phyloP scores from a whole-genome alignment of 2,797 vertebrate species.

The Smutsia temminckii region DNA sequence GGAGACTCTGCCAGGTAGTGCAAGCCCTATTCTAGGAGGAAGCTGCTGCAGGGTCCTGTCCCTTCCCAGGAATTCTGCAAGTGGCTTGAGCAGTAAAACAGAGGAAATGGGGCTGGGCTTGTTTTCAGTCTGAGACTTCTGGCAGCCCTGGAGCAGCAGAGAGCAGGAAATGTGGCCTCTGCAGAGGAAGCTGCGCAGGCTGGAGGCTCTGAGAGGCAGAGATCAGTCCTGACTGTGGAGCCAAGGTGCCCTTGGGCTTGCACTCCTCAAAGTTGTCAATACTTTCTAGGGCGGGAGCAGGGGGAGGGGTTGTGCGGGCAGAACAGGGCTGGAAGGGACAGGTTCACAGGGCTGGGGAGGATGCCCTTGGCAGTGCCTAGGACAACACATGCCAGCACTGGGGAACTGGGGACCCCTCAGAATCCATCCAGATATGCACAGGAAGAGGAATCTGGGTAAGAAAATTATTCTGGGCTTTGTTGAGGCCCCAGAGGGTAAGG shows the following conservation, averaged over 20 bases:
- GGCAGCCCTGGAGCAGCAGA: slow-evolving; percentile 52
- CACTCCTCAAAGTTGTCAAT: background rate
- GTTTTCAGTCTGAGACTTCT: slow-evolving; percentile 72
- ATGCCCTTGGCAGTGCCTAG: slow-evolving; percentile 67
- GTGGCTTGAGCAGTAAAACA: slow-evolving; percentile 58
- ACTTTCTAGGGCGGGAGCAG: background rate
- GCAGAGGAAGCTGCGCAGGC: slow-evolving; percentile 64
- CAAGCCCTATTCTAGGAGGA: slow-evolving; percentile 13
- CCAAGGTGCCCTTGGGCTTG: background rate
- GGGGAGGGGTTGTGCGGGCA: background rate
- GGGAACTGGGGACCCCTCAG: slow-evolving; percentile 72
- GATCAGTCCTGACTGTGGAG: background rate
- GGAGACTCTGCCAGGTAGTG: background rate
- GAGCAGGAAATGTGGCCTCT: slow-evolving; percentile 73
- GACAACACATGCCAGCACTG: background rate
- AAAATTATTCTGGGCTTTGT: slow-evolving; percentile 77
- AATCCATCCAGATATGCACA: slow-evolving; percentile 54
- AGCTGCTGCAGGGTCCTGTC: background rate
- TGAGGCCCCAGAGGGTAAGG: slow-evolving; percentile 67
- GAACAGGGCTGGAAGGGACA: background rate
- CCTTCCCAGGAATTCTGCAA: slow-evolving; percentile 52
- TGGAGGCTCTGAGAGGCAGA: background rate
- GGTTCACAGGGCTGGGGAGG: background rate
- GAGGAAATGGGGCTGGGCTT: slow-evolving; percentile 71
- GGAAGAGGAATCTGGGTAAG: slow-evolving; percentile 79